Conservation (phyloP, 2,113 vertebrate species). For the Paradoxurus hermaphroditus region DNA sequence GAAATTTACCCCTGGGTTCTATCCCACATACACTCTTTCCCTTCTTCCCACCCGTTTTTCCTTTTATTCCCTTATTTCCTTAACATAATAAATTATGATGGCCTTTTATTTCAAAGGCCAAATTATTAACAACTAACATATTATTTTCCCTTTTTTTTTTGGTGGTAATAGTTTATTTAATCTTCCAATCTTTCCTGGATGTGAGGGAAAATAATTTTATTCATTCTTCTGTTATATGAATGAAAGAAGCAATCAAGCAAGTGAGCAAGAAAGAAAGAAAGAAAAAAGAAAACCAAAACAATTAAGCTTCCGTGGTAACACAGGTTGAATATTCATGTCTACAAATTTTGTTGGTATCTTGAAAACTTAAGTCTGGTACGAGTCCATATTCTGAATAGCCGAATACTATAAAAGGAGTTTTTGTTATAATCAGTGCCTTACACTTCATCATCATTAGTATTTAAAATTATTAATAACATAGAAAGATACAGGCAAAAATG, state of each 20-base stretch:
- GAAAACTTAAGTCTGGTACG: background rate
- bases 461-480: constrained; percentile 16
- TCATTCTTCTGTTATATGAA: background rate
- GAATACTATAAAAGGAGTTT: background rate
- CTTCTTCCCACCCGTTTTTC: background rate
- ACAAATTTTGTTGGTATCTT: background rate
- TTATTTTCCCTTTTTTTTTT: background rate
- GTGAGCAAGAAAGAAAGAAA: too few relatives aligned
- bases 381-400: background rate
- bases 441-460: background rate
- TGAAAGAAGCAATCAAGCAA: background rate
- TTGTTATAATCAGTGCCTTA: background rate
- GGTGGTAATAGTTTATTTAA: background rate
- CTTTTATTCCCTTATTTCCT: background rate
- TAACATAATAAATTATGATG: background rate
- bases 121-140: background rate
- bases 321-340: background rate
- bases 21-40: background rate
- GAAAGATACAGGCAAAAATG: background rate
- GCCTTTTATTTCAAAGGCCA: background rate
- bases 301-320: background rate
- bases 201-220: background rate
- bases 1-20: background rate
- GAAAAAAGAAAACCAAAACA: background rate
- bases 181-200: background rate